Base-by-base conservation (phyloP, 1,140 invertebrate genomes). In the Leptinotarsa texana region DNA sequence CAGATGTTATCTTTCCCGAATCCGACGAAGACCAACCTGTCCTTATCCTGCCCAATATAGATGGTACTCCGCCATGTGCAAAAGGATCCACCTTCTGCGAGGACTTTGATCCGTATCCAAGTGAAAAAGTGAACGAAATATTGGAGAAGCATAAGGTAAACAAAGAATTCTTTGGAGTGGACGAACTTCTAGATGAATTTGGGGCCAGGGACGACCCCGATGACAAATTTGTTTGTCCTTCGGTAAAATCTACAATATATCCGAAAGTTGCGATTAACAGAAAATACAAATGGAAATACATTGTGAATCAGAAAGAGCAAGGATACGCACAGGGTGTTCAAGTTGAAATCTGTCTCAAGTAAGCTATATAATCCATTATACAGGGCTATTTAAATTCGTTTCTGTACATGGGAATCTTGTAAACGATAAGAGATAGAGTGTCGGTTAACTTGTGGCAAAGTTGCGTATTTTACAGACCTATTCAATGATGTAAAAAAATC, bases 271-370 rank as follows among this genome's bases (percentile, higher is more conserved):
- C 78, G 3, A 80, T 78, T 72, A 85, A 79, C 18, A 85, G 84
- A 74, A 80, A 80, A 27, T 80, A 81, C 69, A 86, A 89, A 66
- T 90, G 88, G 88, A 85, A 89, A 48, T 89, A 84, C 51, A 84
- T 91, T 22, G 86, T 89, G 5, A 91, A 91, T 81, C 86, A 88
- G 63, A 83, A 84, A 0, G 70, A 75, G n/a, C 85, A 85, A 47
- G 85, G 88, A 24, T 89, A 88, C 66, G 81, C 83, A 0, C 90
- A 91, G 77, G 87, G 87, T 3, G 85, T 91, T 24, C 83, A 86
- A 49, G 83, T 90, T 0, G 89, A 91, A 82, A 85, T 83, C 24
- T 91, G 90, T 81, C 70, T 27, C 62, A 75, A 78, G 89, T 90
- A 83, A 86, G 87, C 33, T 11, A 42, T 42, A 1, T 11, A 11